Conservation (phyloP, 2,888 invertebrate species). For the Miltochrista miniata region DNA sequence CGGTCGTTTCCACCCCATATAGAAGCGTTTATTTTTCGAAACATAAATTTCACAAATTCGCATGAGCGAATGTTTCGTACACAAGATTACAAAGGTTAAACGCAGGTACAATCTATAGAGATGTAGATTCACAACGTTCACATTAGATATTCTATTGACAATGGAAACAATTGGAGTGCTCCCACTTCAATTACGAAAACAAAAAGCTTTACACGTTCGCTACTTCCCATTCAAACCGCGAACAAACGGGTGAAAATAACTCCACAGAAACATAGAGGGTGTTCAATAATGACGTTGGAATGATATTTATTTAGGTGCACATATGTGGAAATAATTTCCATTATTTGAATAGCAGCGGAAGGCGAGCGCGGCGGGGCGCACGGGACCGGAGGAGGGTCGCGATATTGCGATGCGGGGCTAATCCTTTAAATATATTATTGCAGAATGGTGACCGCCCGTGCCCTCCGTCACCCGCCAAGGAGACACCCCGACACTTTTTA, state of each 20-base stretch:
- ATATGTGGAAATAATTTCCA: conserved; percentile 83
- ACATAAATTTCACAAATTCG: conserved; percentile 80
- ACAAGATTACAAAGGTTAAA: conserved; percentile 49
- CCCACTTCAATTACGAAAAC: conserved; percentile 25
- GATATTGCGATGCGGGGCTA: conserved; percentile 79
- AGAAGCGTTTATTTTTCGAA: conserved; percentile 82
- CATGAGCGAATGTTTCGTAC: conserved; percentile 65
- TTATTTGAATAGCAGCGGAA: conserved; percentile 77
- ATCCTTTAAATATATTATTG: conserved; percentile 84
- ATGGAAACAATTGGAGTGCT: conserved; percentile 18
- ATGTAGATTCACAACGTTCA: conserved; percentile 19
- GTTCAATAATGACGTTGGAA: conserved; percentile 76
- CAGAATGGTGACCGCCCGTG: conserved; percentile 69
- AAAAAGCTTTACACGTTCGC: conserved; percentile 43
- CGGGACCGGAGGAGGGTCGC: conserved; percentile 64
- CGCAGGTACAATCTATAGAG: conserved; percentile 29
- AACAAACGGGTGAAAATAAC: conserved; percentile 73
- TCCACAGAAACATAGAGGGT: conserved; percentile 63
- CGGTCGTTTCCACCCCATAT: conserved; percentile 84
- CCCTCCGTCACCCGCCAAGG: conserved; percentile 58
- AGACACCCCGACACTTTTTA: conserved; percentile 68
- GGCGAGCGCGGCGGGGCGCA: conserved; percentile 43
- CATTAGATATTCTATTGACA: conserved; percentile 13
- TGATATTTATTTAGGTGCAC: conserved; percentile 82
- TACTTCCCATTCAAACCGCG: conserved; percentile 57